Percentiles rank a stretch among this genome's conserved stretches.
Evolutionary conservation across 2,797 vertebrate genomes (phyloP).

Genomic region (Xenops minutus): DNA sequence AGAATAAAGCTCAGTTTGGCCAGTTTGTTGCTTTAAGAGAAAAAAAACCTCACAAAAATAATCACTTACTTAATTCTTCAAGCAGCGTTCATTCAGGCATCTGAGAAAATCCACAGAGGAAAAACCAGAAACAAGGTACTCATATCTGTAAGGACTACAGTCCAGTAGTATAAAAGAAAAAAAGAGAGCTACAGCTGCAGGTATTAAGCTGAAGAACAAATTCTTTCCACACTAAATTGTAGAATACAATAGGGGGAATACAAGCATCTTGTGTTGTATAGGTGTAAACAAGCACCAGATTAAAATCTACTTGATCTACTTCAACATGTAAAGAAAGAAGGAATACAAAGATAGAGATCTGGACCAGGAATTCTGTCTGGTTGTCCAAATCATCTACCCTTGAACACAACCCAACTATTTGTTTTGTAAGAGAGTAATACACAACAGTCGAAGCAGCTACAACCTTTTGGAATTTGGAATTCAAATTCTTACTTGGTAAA

Average conservation of each 20-base stretch:
- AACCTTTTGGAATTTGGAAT: not conserved
- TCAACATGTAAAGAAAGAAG: not conserved
- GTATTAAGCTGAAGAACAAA: not conserved
- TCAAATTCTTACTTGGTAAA: not conserved
- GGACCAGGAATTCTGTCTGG: not conserved
- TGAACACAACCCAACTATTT: not conserved
- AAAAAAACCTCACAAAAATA: not conserved
- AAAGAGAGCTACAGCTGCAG: not conserved
- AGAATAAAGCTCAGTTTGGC: not conserved
- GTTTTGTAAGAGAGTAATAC: not conserved
- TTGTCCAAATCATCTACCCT: not conserved
- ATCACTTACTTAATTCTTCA: not conserved
- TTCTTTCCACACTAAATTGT: not conserved
- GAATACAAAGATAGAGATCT: not conserved
- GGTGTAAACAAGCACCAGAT: not conserved
- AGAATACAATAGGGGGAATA: not conserved
- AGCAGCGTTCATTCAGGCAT: not conserved
- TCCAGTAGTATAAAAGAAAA: not conserved
- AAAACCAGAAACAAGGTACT: not conserved
- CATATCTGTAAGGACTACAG: not conserved
- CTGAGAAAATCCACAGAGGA: not conserved
- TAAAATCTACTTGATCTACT: not conserved
- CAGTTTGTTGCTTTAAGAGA: not conserved
- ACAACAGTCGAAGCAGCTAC: not conserved
- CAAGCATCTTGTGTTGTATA: not conserved